A percentile compares a stretch with the other conserved stretches of the same genome.
Evolutionary conservation across 1,140 invertebrate genomes (phyloP).

Genomic region (Phymastichus coffea): DNA sequence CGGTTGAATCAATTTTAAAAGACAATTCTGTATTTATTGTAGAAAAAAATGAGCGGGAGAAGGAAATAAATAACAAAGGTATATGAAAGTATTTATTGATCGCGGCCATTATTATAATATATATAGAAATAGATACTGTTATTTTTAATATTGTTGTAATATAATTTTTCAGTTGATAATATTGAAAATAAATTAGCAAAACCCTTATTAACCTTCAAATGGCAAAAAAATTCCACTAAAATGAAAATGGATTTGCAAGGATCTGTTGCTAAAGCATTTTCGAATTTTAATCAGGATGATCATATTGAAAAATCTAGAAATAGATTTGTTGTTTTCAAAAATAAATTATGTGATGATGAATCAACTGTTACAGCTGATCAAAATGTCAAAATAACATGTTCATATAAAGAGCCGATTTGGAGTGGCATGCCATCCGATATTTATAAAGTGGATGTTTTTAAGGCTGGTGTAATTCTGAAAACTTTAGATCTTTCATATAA

Average conservation of each 20-base stretch:
- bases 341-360: background rate
- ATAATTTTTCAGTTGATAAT: too few relatives aligned
- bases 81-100: too few relatives aligned
- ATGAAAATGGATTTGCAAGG: background rate
- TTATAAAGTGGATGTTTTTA: constrained; percentile 3
- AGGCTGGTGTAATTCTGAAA: background rate
- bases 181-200: too few relatives aligned
- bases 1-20: too few relatives aligned
- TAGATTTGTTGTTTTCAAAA: background rate
- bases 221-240: background rate
- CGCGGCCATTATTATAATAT: too few relatives aligned
- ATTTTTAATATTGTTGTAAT: too few relatives aligned
- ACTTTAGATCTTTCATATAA: background rate
- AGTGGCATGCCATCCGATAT: background rate
- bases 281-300: background rate
- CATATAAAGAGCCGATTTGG: background rate
- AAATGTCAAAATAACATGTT: background rate
- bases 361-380: background rate
- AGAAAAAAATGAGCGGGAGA: too few relatives aligned
- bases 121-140: too few relatives aligned
- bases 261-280: background rate
- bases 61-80: too few relatives aligned
- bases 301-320: too few relatives aligned
- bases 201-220: background rate
- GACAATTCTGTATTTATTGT: too few relatives aligned